phyloP scores from a whole-genome alignment of 2,888 invertebrate genomes.

The Chrysomela aeneicollis region DNA sequence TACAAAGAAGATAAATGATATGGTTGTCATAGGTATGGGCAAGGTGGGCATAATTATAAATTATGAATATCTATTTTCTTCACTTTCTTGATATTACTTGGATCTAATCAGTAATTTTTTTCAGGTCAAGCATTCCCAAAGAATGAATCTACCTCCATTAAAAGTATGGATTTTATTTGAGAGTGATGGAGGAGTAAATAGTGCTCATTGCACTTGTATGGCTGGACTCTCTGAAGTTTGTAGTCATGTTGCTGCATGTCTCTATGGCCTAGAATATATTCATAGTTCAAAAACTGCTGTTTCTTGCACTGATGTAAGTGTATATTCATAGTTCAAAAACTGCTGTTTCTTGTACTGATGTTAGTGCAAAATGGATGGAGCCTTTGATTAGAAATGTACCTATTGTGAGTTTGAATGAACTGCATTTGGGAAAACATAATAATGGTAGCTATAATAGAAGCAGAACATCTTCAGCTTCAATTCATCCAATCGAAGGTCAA shows the following conservation, averaged over 20 bases:
- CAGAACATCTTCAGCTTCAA: no score
- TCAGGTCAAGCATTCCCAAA: slow-evolving; percentile 37
- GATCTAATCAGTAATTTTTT: no score
- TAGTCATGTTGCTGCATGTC: slow-evolving; percentile 31
- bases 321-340: background rate
- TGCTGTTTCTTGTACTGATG: background rate
- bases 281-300: background rate
- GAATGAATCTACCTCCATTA: slow-evolving; percentile 19
- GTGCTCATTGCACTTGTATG: slow-evolving; percentile 38
- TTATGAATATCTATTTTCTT: slow-evolving; percentile 1
- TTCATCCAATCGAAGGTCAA: no score
- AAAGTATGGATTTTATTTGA: slow-evolving; percentile 22
- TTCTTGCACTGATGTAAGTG: background rate
- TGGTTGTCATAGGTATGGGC: no score
- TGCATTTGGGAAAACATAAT: no score
- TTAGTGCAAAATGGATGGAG: background rate
- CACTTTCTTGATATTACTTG: background rate
- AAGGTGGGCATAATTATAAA: slow-evolving; percentile 12
- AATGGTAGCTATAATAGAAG: no score
- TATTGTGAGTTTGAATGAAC: no score
- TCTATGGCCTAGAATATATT: background rate
- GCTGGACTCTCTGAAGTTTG: slow-evolving; percentile 38
- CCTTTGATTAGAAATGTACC: no score
- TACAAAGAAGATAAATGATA: no score
- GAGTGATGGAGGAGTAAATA: slow-evolving; percentile 30